A percentile compares a stretch with the other conserved stretches of the same genome.
Conservation (phyloP, 1,140 invertebrate species). For the Dinothrombium tinctorium region DNA sequence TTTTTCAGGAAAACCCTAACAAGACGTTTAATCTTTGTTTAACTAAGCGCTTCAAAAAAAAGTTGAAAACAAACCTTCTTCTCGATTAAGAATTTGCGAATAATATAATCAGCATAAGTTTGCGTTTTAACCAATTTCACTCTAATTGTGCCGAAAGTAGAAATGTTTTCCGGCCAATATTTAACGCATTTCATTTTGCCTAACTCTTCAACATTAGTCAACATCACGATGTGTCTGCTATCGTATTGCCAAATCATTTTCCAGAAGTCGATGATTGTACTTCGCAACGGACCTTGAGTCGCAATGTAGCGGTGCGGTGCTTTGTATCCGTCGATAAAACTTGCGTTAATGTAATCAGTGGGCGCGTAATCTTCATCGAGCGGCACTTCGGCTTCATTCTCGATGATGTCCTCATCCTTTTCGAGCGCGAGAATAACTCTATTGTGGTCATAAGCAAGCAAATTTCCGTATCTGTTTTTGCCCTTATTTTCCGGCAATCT, state of each 20-base stretch:
- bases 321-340: slow-evolving; percentile 34
- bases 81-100: slow-evolving; percentile 11
- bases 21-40: too few relatives aligned
- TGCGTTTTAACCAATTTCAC: slow-evolving; percentile 12
- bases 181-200: slow-evolving; percentile 40
- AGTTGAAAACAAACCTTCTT: background rate
- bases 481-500: slow-evolving; percentile 33
- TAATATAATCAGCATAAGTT: slow-evolving; percentile 10
- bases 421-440: slow-evolving; percentile 23
- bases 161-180: slow-evolving; percentile 32
- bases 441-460: slow-evolving; percentile 38
- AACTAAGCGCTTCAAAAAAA: background rate
- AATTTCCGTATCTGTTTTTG: slow-evolving; percentile 56
- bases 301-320: slow-evolving; percentile 45
- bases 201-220: slow-evolving; percentile 47
- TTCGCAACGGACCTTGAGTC: slow-evolving; percentile 49
- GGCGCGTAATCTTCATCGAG: background rate
- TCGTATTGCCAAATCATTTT: slow-evolving; percentile 50
- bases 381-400: slow-evolving; percentile 2
- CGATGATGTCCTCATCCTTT: slow-evolving; percentile 14
- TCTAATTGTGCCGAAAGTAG: slow-evolving; percentile 12
- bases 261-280: slow-evolving; percentile 53
- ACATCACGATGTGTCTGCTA: slow-evolving; percentile 45
- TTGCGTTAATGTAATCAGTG: slow-evolving; percentile 31
- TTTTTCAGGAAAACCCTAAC: background rate